Base-by-base conservation (phyloP, 35 echinoderm and acorn worm genomes). In the Ophiothrix spiculata region DNA sequence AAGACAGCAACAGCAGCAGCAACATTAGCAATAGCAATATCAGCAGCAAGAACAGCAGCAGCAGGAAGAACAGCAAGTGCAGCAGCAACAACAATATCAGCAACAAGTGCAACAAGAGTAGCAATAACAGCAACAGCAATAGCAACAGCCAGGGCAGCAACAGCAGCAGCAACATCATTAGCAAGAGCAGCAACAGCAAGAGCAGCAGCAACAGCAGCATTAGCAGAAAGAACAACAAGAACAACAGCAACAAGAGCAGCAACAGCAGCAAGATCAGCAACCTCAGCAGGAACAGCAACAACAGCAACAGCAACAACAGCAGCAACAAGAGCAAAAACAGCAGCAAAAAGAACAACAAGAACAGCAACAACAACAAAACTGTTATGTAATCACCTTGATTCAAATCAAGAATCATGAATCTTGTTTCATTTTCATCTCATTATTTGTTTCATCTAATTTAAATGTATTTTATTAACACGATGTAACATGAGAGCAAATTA, bases 111-210 rank as follows among this genome's bases (percentile, higher is more conserved):
- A 63, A n/a, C 56, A 63, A n/a, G 13, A 63, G n/a, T n/a, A 63
- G n/a, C 56, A 63, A n/a, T n/a, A 63, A n/a, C 56, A 63, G n/a
- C 56, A 63, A 63, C 56, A 63, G n/a, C 56, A 63, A 63, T n/a
- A 63, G n/a, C 56, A 63, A n/a, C 56, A 63, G 56, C n/a, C 13
- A n/a, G 13, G n/a, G n/a, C 56, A 63, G n/a, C 56, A 63, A 63
- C 56, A 63, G 56, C 56, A 63, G 56, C 56, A 63, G n/a, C n/a
- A 63, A 63, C 13, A 63, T 13, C 56, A 63, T 15, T n/a, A 63
- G 56, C 56, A 63, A 63, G 56, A 13, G n/a, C 56, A 63, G n/a
- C 13, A 13, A 63, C 56, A 63, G n/a, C 56, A 63, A 63, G 13
- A 63, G 56, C n/a, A 63, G 56, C 56, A 63, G n/a, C 56, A 63